These are phyloP conservation scores for Caenorhabditis drosophilae DNA, from an alignment of 2,888 invertebrate genomes.

Conservation along the genomic window DNA sequence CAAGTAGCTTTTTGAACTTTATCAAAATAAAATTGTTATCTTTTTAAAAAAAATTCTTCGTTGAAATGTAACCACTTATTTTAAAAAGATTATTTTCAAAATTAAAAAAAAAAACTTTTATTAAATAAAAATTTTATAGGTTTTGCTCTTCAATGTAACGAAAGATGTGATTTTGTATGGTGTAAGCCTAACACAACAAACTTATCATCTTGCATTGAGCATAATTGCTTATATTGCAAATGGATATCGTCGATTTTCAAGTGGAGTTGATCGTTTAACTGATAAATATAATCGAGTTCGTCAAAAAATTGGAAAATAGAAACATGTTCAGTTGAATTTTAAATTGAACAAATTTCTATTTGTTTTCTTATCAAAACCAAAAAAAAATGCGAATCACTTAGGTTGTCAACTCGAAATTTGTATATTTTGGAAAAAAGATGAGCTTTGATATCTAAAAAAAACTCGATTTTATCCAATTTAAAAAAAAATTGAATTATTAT, in stretches of 20 bases:
- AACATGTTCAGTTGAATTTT: too few relatives aligned
- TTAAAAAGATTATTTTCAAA: constrained; percentile 2
- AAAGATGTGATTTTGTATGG: constrained; percentile 58
- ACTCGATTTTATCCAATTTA: too few relatives aligned
- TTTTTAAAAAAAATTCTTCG: too few relatives aligned
- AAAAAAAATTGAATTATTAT: too few relatives aligned
- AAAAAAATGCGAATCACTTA: too few relatives aligned
- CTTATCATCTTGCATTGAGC: constrained; percentile 51
- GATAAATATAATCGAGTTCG: constrained; percentile 47
- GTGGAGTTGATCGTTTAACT: constrained; percentile 48
- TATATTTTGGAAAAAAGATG: too few relatives aligned
- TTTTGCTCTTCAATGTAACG: constrained; percentile 57
- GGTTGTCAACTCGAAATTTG: too few relatives aligned
- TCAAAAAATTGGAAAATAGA: constrained; percentile 38
- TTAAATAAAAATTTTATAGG: constrained; percentile 49
- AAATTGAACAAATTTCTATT: background rate
- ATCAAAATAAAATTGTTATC: too few relatives aligned
- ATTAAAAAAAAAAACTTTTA: background rate
- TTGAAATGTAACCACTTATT: too few relatives aligned
- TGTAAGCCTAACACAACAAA: constrained; percentile 57
- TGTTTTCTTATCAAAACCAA: background rate
- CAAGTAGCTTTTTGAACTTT: too few relatives aligned
- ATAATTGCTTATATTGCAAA: constrained; percentile 40
- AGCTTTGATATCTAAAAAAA: too few relatives aligned
- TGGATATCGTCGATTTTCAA: constrained; percentile 52